phyloP scores from a whole-genome alignment of 2,797 vertebrate species.

The Muscicapa comitata region DNA sequence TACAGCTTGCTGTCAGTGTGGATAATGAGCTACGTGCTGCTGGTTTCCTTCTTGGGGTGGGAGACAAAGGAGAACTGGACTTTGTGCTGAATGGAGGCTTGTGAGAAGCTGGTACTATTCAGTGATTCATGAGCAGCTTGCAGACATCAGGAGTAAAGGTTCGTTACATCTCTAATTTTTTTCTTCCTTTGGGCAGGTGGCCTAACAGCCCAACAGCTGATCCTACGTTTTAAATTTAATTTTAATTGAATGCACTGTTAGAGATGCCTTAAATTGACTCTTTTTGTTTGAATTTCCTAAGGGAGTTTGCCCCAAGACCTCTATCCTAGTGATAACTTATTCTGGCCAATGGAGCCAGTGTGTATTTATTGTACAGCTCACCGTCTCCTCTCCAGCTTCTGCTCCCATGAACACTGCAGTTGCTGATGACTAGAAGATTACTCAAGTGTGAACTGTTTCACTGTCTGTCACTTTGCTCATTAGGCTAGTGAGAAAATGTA shows the following conservation, averaged over 20 bases:
- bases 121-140: neutral
- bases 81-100: neutral
- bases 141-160: neutral
- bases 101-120: neutral
- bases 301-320: slow-evolving; percentile 71
- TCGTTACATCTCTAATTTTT: slow-evolving; percentile 25
- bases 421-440: slow-evolving; percentile 76
- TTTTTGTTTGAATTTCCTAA: slow-evolving; percentile 72
- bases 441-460: slow-evolving; percentile 77
- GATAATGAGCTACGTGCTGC: neutral
- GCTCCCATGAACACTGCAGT: slow-evolving; percentile 45
- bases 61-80: neutral
- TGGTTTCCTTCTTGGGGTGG: neutral
- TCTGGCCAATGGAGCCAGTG: slow-evolving; percentile 63
- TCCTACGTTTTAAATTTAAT: slow-evolving; percentile 69
- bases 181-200: slow-evolving; percentile 53
- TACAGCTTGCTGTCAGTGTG: neutral
- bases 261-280: slow-evolving; percentile 68
- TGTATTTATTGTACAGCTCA: slow-evolving; percentile 66
- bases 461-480: slow-evolving; percentile 81
- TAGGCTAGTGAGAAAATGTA: slow-evolving; percentile 78
- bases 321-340: slow-evolving; percentile 76
- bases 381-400: neutral
- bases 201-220: slow-evolving; percentile 58
- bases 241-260: slow-evolving; percentile 73